Conservation (phyloP, 2,888 invertebrate genomes). For the Lysandra coridon region DNA sequence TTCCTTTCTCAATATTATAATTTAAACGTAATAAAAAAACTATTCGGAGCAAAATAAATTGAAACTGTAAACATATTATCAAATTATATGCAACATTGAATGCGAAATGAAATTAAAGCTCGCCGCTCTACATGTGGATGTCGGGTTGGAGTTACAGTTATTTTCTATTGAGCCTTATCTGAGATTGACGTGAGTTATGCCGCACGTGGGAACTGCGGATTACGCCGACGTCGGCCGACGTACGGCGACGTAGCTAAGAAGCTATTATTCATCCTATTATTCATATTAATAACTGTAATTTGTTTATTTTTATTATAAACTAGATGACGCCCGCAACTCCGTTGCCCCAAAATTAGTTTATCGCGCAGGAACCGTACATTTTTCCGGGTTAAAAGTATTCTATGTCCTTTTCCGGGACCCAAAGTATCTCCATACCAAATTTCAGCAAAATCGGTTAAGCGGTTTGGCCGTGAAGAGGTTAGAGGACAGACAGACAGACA, state of each 20-base stretch:
- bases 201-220: conserved; percentile 75
- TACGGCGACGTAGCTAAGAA: conserved; percentile 50
- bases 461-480: too few relatives aligned
- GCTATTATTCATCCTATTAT: not conserved
- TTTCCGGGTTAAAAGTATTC: too few relatives aligned
- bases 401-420: too few relatives aligned
- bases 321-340: too few relatives aligned
- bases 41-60: not conserved
- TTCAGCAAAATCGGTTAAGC: too few relatives aligned
- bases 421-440: too few relatives aligned
- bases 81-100: not conserved
- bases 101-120: conserved; percentile 21
- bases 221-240: conserved; percentile 71
- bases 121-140: conserved; percentile 28
- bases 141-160: conserved; percentile 56
- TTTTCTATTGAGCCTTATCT: conserved; percentile 73
- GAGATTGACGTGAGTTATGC: conserved; percentile 55
- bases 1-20: too few relatives aligned
- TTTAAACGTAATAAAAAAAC: not conserved
- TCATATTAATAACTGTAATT: not conserved
- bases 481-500: too few relatives aligned
- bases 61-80: not conserved
- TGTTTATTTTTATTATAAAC: not conserved
- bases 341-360: too few relatives aligned
- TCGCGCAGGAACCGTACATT: too few relatives aligned